A percentile compares a stretch with the other conserved stretches of the same genome.
Evolutionary conservation across 2,888 invertebrate species (phyloP).

Genomic region (Nowickia ferox): DNA sequence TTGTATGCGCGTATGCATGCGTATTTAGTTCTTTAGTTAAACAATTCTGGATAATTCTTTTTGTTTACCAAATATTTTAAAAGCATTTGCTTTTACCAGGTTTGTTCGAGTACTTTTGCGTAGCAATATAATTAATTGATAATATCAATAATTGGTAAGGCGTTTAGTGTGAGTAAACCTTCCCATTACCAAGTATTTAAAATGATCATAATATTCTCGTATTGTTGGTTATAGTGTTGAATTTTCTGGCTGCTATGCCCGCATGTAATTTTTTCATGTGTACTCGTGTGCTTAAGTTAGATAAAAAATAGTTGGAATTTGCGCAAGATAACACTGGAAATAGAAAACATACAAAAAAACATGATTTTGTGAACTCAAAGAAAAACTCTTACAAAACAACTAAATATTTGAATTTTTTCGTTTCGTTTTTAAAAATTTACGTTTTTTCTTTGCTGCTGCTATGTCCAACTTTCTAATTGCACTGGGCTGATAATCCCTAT

Average conservation of each 20-base stretch:
- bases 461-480: conserved; percentile 64
- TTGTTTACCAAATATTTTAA: no score
- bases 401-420: conserved; percentile 41
- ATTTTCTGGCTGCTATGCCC: conserved; percentile 52
- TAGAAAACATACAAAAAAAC: conserved; percentile 17
- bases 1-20: no score
- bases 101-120: no score
- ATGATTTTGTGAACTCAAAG: conserved; percentile 16
- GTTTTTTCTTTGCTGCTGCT: conserved; percentile 12
- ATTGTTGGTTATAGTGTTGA: conserved; percentile 29
- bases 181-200: conserved; percentile 44
- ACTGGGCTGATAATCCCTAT: conserved; percentile 66
- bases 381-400: not conserved
- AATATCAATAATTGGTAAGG: no score
- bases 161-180: not conserved
- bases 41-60: no score
- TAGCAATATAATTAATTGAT: no score
- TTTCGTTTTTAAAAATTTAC: conserved; percentile 17
- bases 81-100: no score
- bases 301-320: conserved; percentile 37
- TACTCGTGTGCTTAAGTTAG: conserved; percentile 12
- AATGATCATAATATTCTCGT: conserved; percentile 3
- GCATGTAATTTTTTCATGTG: conserved; percentile 39
- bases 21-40: no score
- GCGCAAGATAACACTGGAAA: conserved; percentile 40